These are phyloP conservation scores for Hippolais icterina DNA, from an alignment of 2,113 vertebrate genomes.

Conservation along the genomic window DNA sequence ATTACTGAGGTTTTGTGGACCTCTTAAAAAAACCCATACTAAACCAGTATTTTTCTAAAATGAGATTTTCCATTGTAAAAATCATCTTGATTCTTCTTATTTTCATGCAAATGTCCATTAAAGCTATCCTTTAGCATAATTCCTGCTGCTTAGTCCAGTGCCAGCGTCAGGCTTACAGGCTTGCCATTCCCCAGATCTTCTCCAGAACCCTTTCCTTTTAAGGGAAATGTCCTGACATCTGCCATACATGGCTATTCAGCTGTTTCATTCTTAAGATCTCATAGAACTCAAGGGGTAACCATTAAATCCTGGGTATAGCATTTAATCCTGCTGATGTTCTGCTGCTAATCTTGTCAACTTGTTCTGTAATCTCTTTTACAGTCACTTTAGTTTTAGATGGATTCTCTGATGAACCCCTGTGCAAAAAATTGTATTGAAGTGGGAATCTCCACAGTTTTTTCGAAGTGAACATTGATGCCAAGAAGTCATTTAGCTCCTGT, in stretches of 20 bases:
- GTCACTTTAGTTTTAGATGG: neutral
- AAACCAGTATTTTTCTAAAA: neutral
- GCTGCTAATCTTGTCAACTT: neutral
- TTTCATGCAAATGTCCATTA: neutral
- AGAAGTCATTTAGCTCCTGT: conserved; percentile 3
- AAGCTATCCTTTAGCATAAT: neutral
- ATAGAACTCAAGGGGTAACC: neutral
- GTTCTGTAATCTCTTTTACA: neutral
- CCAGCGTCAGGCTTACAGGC: neutral
- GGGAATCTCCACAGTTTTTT: neutral
- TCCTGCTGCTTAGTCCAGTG: neutral
- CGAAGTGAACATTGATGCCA: neutral
- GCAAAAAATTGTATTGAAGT: neutral
- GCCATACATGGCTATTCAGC: neutral
- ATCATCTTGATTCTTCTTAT: neutral
- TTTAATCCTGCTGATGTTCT: neutral
- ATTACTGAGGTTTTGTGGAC: neutral
- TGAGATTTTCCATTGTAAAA: neutral
- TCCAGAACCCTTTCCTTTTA: neutral
- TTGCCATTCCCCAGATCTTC: neutral
- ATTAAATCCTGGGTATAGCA: neutral
- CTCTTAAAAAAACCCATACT: neutral
- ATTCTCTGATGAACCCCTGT: neutral
- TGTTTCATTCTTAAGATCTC: neutral
- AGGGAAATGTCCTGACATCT: neutral